Conservation (phyloP, 2,888 invertebrate species). For the Tanytarsus gracilentus region DNA sequence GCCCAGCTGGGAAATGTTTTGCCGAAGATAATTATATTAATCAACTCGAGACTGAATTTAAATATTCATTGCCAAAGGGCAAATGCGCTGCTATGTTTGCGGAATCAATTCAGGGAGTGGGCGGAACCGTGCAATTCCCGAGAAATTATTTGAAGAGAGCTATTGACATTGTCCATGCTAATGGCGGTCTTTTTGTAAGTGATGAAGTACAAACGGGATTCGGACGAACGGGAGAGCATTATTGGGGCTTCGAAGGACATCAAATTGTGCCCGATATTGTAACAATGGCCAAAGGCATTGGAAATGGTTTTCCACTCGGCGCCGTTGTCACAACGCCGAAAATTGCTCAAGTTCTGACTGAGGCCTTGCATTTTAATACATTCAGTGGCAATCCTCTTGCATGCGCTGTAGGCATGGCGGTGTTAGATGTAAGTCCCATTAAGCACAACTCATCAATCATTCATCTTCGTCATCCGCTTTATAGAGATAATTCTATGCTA, state of each 20-base stretch:
- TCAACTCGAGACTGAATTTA: slow-evolving; percentile 53
- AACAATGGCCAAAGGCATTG: slow-evolving; percentile 90
- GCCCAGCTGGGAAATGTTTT: slow-evolving; percentile 52
- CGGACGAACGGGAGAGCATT: slow-evolving; percentile 85
- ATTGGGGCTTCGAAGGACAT: slow-evolving; percentile 93
- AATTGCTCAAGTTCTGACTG: slow-evolving; percentile 67
- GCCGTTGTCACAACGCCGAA: slow-evolving; percentile 88
- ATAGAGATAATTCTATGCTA: no score
- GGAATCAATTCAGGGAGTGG: slow-evolving; percentile 94
- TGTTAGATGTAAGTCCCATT: slow-evolving; percentile 68
- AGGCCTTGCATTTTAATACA: slow-evolving; percentile 85
- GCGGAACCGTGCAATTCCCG: slow-evolving; percentile 88
- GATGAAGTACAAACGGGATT: slow-evolving; percentile 98
- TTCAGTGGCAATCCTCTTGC: slow-evolving; percentile 93
- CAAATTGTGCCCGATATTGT: slow-evolving; percentile 86
- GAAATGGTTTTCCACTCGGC: slow-evolving; percentile 93
- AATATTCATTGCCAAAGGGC: slow-evolving; percentile 66
- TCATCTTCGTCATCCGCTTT: no score
- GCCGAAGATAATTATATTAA: slow-evolving; percentile 44
- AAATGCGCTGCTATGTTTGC: slow-evolving; percentile 83
- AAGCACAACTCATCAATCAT: not conserved
- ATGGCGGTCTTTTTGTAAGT: slow-evolving; percentile 81
- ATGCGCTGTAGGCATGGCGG: slow-evolving; percentile 79
- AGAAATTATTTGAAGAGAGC: slow-evolving; percentile 76
- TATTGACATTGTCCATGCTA: slow-evolving; percentile 62